Evolutionary conservation across 2,797 vertebrate genomes (phyloP), one percentile per base, ranked within the genome.

Genomic region (Brachyrhaphis roseni): DNA sequence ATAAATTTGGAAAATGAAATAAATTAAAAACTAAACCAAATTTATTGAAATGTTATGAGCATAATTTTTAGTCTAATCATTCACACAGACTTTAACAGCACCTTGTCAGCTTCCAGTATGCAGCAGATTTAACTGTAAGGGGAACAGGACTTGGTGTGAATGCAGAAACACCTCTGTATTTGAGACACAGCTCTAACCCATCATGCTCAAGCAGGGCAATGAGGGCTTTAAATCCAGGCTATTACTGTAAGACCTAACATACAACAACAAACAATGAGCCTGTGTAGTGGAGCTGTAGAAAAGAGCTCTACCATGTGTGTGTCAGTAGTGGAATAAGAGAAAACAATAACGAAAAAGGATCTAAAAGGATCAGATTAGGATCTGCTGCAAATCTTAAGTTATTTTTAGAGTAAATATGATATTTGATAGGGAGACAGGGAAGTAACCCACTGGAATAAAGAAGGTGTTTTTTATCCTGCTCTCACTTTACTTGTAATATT

Each of bases 181-280:
- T 59, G 20, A 76, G 13, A 57, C 82, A 68, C 75, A 51, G n/a
- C 82, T 57, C 66, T 62, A 71, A 78, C 6, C 31, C 74, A 16
- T 62, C 74, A 36, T 66, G 46, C 49, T 81, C 28, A 28, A 78
- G 45, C 81, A 78, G 72, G 81, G 77, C 2, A 72, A 87, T 78
- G 86, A 83, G 68, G 77, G 81, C n/a, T 83, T 55, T 82, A 81
- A 80, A 83, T 82, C 77, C 74, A 78, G 76, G 78, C 82, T 86
- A 86, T 86, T 84, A 84, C 86, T 78, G 73, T 78, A 74, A 86
- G 82, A 80, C 78, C 85, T 84, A 76, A 84, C 70, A 39, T 26
- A 71, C 75, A 74, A 70, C 81, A 83, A 78, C 80, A 84, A 86
- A 87, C 82, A 83, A 34, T 62, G 26, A 78, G 73, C 26, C 26